These are phyloP conservation scores for Papilio machaon DNA, from an alignment of 1,140 invertebrate genomes.

Conservation along the genomic window DNA sequence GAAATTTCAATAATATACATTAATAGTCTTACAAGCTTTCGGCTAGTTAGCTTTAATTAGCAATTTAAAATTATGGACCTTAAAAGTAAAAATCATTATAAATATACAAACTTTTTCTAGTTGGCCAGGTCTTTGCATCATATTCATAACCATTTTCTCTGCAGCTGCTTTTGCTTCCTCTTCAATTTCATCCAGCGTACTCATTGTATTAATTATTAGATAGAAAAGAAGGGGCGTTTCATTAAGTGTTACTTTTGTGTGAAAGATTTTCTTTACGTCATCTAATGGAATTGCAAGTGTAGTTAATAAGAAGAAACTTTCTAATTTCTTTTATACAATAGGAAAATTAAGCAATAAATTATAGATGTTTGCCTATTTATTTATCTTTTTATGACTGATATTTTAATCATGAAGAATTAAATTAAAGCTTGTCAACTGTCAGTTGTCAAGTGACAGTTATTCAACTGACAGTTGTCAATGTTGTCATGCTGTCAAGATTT, in stretches of 20 bases:
- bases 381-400: not conserved
- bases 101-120: conserved; percentile 91
- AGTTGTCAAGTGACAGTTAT: too few species aligned
- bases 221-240: too few species aligned
- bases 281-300: not conserved
- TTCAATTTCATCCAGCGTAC: conserved; percentile 90
- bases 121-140: conserved; percentile 97
- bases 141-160: conserved; percentile 94
- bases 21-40: too few species aligned
- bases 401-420: not conserved
- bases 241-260: not conserved
- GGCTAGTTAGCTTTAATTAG: not conserved
- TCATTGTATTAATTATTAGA: conserved; percentile 49
- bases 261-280: not conserved
- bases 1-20: conserved; percentile 9
- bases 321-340: not conserved
- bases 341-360: not conserved
- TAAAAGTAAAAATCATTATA: conserved; percentile 15
- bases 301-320: not conserved
- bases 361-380: not conserved
- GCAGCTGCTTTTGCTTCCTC: conserved; percentile 92
- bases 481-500: too few species aligned
- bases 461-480: too few species aligned
- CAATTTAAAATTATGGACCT: conserved; percentile 29
- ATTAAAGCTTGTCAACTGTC: not conserved